A percentile compares a stretch with the other conserved stretches of the same genome.
Evolutionary conservation across 2,113 vertebrate species (phyloP).

Genomic region (Arvicanthis niloticus): DNA sequence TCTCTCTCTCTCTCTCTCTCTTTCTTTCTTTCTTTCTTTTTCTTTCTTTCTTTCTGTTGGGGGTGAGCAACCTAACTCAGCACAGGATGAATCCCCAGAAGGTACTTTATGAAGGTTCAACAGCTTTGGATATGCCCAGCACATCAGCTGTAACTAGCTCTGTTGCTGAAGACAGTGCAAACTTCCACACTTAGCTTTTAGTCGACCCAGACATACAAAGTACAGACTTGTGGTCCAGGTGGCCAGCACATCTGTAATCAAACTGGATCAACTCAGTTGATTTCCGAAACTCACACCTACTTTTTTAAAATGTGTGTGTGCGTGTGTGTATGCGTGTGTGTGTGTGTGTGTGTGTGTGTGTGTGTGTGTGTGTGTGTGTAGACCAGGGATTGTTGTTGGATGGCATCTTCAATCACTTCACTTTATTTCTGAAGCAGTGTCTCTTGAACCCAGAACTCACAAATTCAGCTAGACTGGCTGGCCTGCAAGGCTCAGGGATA

Average conservation of each 20-base stretch:
- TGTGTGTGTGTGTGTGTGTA: too few relatives aligned
- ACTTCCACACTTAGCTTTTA: not conserved
- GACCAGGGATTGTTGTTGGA: not conserved
- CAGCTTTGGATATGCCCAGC: not conserved
- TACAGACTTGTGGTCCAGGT: not conserved
- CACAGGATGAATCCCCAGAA: not conserved
- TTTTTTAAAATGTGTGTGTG: not conserved
- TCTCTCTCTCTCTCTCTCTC: not conserved
- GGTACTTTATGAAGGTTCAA: conserved; percentile 44
- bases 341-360: not conserved
- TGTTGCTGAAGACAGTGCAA: not conserved
- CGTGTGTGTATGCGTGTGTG: not conserved
- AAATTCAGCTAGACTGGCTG: not conserved
- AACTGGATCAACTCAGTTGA: not conserved
- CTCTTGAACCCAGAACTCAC: not conserved
- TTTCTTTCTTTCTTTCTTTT: too few relatives aligned
- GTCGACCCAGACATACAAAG: not conserved
- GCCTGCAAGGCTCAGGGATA: not conserved
- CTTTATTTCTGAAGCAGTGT: not conserved
- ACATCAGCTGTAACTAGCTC: conserved; percentile 18
- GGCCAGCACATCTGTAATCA: not conserved
- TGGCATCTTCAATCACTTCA: not conserved
- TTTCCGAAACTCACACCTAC: not conserved
- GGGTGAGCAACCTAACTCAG: not conserved
- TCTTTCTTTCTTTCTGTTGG: not conserved